phyloP scores from a whole-genome alignment of 2,797 vertebrate genomes.

The Coilia nasus region DNA sequence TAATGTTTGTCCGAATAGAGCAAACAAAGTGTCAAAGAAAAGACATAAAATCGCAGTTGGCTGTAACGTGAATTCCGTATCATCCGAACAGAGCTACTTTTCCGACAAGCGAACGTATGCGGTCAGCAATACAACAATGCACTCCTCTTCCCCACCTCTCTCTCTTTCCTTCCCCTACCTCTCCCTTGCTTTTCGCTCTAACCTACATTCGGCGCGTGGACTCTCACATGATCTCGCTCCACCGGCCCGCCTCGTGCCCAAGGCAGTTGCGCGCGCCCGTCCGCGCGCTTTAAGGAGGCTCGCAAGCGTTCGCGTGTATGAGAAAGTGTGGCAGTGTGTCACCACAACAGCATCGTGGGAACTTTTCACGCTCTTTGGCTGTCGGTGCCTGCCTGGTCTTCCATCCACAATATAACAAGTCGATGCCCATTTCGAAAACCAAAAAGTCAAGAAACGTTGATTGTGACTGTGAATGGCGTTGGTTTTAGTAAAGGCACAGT shows the following conservation, averaged over 20 bases:
- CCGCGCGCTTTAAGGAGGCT: conserved; percentile 68
- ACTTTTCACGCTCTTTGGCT: conserved; percentile 50
- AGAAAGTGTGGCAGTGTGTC: conserved; percentile 82
- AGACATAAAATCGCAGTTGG: neutral
- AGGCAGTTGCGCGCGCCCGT: conserved; percentile 58
- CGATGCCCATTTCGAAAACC: neutral
- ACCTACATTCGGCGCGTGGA: conserved; percentile 79
- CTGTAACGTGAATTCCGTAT: neutral
- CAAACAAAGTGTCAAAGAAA: conserved; percentile 25
- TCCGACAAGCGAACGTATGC: conserved; percentile 26
- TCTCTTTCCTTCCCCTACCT: conserved; percentile 45
- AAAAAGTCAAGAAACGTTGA: neutral
- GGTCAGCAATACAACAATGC: conserved; percentile 29
- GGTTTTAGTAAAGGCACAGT: too few relatives aligned
- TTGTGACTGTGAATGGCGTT: too few relatives aligned
- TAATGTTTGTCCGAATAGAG: conserved; percentile 25
- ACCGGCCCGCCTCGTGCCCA: conserved; percentile 74
- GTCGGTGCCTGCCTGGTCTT: conserved; percentile 13
- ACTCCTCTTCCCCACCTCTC: conserved; percentile 36
- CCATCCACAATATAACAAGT: neutral
- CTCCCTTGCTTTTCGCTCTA: conserved; percentile 49
- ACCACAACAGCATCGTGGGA: conserved; percentile 68
- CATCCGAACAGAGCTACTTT: conserved; percentile 16
- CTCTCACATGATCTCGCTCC: conserved; percentile 78
- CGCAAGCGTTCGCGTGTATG: conserved; percentile 66